phyloP scores from a whole-genome alignment of 2,113 vertebrate species.

The Platysteira castanea region DNA sequence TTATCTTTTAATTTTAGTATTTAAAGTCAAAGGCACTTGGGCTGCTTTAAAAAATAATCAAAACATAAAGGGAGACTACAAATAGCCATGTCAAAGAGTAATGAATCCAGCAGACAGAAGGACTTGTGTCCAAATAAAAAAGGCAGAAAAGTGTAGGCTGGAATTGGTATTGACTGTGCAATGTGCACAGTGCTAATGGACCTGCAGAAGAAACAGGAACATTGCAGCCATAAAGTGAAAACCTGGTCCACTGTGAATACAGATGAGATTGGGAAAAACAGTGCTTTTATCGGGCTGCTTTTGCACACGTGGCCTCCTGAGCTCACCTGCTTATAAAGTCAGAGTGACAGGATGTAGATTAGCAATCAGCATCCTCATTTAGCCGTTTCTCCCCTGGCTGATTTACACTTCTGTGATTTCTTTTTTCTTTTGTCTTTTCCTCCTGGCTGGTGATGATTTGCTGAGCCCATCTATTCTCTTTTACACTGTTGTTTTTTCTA shows the following conservation, averaged over 20 bases:
- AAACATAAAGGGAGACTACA: not conserved
- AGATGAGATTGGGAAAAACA: not conserved
- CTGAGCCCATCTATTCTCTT: not conserved
- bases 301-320: not conserved
- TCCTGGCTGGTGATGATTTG: not conserved
- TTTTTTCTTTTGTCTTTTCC: slow-evolving; percentile 4
- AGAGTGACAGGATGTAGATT: slow-evolving; percentile 24
- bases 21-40: not conserved
- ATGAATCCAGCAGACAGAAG: slow-evolving; percentile 26
- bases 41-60: slow-evolving; percentile 12
- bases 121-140: slow-evolving; percentile 30
- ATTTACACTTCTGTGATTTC: slow-evolving; percentile 2
- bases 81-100: not conserved
- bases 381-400: not conserved
- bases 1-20: not conserved
- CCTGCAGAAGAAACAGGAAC: slow-evolving; percentile 33
- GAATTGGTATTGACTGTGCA: not conserved
- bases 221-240: slow-evolving; percentile 28
- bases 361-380: slow-evolving; percentile 1
- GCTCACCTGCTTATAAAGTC: not conserved
- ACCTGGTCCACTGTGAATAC: slow-evolving; percentile 2
- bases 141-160: not conserved
- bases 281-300: not conserved
- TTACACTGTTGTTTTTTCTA: not conserved
- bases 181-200: slow-evolving; percentile 4